Conservation (phyloP, 2,113 vertebrate species). For the Motacilla tschutschensis region DNA sequence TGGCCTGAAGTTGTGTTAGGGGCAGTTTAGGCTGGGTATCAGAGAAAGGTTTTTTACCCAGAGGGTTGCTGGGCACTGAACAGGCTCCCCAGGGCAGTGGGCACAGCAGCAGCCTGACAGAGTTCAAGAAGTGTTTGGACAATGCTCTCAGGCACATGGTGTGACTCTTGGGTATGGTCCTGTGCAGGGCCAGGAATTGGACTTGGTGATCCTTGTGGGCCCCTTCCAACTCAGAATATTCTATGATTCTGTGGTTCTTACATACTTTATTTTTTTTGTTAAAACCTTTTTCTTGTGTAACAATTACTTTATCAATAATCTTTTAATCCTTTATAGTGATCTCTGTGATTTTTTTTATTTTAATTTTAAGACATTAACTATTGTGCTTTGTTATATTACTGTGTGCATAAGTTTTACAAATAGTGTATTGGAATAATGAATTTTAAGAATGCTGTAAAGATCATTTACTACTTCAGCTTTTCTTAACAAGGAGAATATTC, state of each 20-base stretch:
- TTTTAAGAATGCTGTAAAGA: neutral
- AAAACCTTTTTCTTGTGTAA: neutral
- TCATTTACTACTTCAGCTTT: neutral
- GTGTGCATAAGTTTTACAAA: neutral
- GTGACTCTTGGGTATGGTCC: neutral
- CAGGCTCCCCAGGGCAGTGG: neutral
- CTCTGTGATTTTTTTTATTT: neutral
- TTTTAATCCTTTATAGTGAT: neutral
- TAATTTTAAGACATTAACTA: neutral
- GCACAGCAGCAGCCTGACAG: neutral
- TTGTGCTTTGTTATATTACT: neutral
- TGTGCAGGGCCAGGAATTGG: neutral
- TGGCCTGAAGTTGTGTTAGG: neutral
- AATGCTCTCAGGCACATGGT: rapidly evolving
- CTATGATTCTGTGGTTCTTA: neutral
- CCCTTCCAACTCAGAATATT: neutral
- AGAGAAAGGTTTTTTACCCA: rapidly evolving
- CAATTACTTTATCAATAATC: neutral
- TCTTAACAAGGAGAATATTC: neutral
- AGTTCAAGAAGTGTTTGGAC: neutral
- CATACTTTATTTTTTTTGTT: neutral
- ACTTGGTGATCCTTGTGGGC: neutral
- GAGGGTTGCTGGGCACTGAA: neutral
- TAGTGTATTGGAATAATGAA: neutral
- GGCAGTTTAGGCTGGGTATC: neutral